phyloP scores from a whole-genome alignment of 1,140 invertebrate species.

The Pseudachorutes palmiensis region DNA sequence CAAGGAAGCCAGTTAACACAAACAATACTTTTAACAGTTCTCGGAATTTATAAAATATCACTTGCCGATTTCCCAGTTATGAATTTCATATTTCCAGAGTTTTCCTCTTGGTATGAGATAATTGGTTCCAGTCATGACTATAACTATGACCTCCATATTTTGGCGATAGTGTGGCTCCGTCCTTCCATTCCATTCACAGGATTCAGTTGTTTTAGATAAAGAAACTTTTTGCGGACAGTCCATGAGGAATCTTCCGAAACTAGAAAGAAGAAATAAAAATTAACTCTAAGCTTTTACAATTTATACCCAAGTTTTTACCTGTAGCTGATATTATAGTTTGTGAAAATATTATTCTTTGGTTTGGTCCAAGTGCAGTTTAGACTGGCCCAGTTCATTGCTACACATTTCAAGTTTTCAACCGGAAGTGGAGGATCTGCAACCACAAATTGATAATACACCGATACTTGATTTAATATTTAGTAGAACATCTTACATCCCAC shows the following conservation, averaged over 20 bases:
- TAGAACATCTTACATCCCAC: slow-evolving; percentile 47
- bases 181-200: slow-evolving; percentile 28
- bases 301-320: too few species aligned
- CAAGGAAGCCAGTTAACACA: not conserved
- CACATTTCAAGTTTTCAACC: slow-evolving; percentile 36
- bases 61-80: slow-evolving; percentile 32
- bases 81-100: slow-evolving; percentile 21
- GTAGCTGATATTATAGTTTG: slow-evolving; percentile 27
- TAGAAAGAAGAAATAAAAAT: not conserved
- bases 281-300: not conserved
- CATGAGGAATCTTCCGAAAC: not conserved
- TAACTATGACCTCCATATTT: slow-evolving; percentile 6
- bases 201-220: slow-evolving; percentile 6
- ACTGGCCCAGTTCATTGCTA: slow-evolving; percentile 36
- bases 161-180: slow-evolving; percentile 29
- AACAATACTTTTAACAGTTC: too few species aligned
- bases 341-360: slow-evolving; percentile 33
- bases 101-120: slow-evolving; percentile 21
- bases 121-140: slow-evolving; percentile 31
- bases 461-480: not conserved
- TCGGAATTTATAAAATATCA: not conserved
- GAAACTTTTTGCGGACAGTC: not conserved
- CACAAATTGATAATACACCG: slow-evolving; percentile 3
- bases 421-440: slow-evolving; percentile 35
- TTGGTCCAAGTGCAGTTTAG: slow-evolving; percentile 37